A percentile compares a stretch with the other conserved stretches of the same genome.
Conservation (phyloP, 2,797 vertebrate species). For the Tragopan temminckii region DNA sequence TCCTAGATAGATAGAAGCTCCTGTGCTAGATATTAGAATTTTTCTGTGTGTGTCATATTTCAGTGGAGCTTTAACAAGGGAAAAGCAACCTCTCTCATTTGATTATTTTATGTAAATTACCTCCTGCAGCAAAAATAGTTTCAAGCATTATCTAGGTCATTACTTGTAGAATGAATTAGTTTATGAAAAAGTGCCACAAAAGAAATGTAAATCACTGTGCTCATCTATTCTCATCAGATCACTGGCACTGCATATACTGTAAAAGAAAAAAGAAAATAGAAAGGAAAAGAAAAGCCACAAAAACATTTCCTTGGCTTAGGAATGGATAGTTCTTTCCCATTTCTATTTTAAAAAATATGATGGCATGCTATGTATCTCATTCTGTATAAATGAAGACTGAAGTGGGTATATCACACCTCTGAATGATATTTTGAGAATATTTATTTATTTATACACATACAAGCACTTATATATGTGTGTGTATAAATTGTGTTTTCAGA, state of each 20-base stretch:
- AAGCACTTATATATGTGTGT: not conserved
- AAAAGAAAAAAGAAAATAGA: not conserved
- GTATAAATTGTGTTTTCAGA: not conserved
- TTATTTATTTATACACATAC: not conserved
- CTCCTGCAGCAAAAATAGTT: conserved; percentile 36
- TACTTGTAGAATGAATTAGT: conserved; percentile 32
- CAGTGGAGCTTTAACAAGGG: not conserved
- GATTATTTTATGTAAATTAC: conserved; percentile 29
- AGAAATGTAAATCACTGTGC: conserved; percentile 23
- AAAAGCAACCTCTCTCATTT: not conserved
- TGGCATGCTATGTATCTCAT: not conserved
- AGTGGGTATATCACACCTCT: not conserved
- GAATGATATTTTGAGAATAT: not conserved
- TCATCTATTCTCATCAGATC: not conserved
- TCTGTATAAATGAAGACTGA: not conserved
- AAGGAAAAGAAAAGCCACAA: not conserved
- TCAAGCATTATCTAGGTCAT: conserved; percentile 24
- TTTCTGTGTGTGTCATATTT: not conserved
- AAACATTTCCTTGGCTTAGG: not conserved
- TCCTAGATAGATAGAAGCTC: not conserved
- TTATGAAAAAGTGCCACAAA: not conserved
- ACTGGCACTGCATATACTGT: not conserved
- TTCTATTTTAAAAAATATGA: conserved; percentile 21
- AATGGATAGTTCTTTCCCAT: not conserved
- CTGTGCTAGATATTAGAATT: not conserved